phyloP scores from a whole-genome alignment of 2,113 vertebrate species.

The Numida meleagris region DNA sequence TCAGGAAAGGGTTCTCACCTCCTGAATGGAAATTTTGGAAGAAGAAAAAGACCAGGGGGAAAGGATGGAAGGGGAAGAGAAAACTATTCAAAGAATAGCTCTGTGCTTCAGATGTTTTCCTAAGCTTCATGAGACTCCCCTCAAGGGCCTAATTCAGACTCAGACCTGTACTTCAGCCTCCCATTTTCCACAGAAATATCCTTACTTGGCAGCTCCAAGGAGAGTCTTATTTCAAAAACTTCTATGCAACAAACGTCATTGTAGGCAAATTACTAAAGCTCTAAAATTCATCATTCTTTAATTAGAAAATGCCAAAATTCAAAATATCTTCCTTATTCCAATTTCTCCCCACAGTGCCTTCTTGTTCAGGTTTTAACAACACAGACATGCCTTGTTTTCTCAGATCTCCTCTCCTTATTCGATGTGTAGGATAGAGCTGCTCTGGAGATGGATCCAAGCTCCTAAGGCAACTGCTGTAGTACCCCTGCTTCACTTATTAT shows the following conservation, averaged over 20 bases:
- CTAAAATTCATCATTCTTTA: neutral
- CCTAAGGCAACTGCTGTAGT: neutral
- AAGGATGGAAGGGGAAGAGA: neutral
- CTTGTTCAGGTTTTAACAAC: neutral
- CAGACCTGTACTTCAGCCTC: neutral
- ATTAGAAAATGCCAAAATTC: neutral
- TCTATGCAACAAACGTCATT: neutral
- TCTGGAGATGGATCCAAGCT: neutral
- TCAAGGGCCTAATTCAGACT: neutral
- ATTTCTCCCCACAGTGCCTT: fast-evolving
- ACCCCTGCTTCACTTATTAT: neutral
- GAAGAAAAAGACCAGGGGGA: neutral
- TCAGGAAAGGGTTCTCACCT: neutral
- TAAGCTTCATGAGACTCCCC: neutral
- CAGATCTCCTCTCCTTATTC: neutral
- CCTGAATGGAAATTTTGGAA: neutral
- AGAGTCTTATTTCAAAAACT: neutral
- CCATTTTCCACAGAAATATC: neutral
- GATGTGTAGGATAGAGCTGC: neutral
- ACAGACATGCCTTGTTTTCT: neutral
- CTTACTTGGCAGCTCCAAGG: neutral
- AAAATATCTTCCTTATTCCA: neutral
- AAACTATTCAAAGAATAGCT: neutral
- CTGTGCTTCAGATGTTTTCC: neutral
- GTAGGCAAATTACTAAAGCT: neutral